These are phyloP conservation scores for Leptopterna dolabrata DNA, from an alignment of 2,888 invertebrate species.

Conservation along the genomic window DNA sequence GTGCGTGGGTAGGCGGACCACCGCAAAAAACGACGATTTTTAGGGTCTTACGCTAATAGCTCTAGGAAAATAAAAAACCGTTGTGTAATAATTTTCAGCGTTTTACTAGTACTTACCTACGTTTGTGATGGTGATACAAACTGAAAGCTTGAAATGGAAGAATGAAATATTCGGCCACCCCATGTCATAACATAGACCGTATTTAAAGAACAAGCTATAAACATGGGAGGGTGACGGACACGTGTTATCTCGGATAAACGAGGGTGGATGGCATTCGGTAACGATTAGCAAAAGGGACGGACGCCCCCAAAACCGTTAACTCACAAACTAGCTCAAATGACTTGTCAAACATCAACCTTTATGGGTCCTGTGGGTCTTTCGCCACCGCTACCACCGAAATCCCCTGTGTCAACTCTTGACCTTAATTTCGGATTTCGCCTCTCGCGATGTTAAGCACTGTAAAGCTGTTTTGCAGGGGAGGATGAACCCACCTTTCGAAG, in stretches of 20 bases:
- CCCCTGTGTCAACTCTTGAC: neutral
- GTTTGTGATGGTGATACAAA: no score
- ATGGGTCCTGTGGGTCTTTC: neutral
- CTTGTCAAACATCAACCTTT: neutral
- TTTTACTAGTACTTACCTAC: no score
- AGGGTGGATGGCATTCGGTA: neutral
- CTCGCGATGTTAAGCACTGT: neutral
- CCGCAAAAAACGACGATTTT: no score
- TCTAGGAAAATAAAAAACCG: no score
- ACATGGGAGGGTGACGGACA: neutral
- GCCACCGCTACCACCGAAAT: neutral
- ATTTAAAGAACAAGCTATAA: neutral
- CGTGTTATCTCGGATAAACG: constrained; percentile 11
- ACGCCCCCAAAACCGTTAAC: neutral
- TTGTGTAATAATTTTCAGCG: no score
- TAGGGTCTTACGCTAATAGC: no score
- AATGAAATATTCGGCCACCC: neutral
- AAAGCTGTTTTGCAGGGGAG: neutral
- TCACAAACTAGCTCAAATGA: neutral
- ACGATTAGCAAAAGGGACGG: neutral
- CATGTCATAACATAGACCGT: neutral
- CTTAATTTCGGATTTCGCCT: neutral
- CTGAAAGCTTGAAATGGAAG: no score
- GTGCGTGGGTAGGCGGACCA: no score
- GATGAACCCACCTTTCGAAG: no score